These are phyloP conservation scores for Drosophila conformis DNA, from an alignment of 2,888 invertebrate genomes.

Conservation along the genomic window DNA sequence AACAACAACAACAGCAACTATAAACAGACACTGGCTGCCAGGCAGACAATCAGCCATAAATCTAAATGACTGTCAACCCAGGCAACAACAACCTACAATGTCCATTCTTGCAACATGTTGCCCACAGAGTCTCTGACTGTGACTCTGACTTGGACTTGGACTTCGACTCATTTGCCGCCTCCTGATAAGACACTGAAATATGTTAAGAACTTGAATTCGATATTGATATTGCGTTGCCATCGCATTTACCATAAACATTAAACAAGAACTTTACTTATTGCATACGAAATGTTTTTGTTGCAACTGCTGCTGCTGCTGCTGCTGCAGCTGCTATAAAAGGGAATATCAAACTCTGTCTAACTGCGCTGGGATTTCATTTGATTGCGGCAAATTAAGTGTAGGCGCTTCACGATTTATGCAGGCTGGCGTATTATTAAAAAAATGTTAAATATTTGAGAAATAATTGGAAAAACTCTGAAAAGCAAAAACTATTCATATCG, in stretches of 20 bases:
- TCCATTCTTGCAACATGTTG: conserved; percentile 67
- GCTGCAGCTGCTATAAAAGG: conserved; percentile 4
- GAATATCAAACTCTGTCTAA: conserved; percentile 4
- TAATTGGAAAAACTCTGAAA: background rate
- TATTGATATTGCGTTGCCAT: conserved; percentile 78
- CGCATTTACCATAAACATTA: conserved; percentile 75
- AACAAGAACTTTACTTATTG: conserved; percentile 64
- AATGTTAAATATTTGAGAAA: background rate
- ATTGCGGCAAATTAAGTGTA: conserved; percentile 1
- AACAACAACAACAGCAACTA: conserved; percentile 41
- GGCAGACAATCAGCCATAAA: conserved; percentile 80
- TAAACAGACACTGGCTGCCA: conserved; percentile 71
- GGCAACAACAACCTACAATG: conserved; percentile 67
- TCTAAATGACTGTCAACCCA: conserved; percentile 81
- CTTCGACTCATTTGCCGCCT: conserved; percentile 72
- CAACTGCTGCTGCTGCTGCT: background rate
- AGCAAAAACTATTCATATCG: background rate
- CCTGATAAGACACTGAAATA: conserved; percentile 76
- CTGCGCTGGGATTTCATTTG: background rate
- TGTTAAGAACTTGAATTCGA: conserved; percentile 73
- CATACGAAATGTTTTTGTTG: conserved; percentile 32
- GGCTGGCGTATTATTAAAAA: background rate
- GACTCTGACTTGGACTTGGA: conserved; percentile 10
- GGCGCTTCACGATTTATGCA: background rate
- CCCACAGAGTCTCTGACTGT: conserved; percentile 27